Base-by-base conservation (phyloP, 2,888 invertebrate genomes). In the Tenthredo scrophulariae region DNA sequence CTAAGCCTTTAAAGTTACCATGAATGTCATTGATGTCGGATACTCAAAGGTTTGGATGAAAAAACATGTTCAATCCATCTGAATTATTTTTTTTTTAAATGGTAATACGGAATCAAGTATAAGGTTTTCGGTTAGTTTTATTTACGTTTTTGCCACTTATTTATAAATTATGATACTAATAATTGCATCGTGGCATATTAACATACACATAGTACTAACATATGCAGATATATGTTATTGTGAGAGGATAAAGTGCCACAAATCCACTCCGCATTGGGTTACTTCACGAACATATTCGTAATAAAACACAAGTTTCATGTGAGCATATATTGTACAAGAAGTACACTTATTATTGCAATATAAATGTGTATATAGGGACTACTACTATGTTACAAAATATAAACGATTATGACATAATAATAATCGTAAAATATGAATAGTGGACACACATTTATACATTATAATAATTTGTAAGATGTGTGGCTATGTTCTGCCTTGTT, bases 351-450 rank as follows among this genome's bases (percentile, higher is more conserved):
- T 91, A 92, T 90, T 91, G 92, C 92, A 92, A 92, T 92, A 92
- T 93, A 93, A 93, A 92, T 93, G 93, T 93, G 92, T 93, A 93
- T 92, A 93, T 93, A 93, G 91, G 87, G 86, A 89, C 86, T 89
- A 90, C 77, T 80, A 82, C 89, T 86, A 90, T 90, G 89, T 91
- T 90, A 90, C 88, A 91, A 88, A 89, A 88, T 85, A 86, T 62
- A 86, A 86, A 89, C 87, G 87, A 89, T 86, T 89, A 89, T 88
- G 88, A 88, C 88, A 89, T 89, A 90, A 90, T 89, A 90, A 90
- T 89, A 90, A 90, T 89, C 89, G 89, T 90, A 89, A 88, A 88
- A 88, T 87, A 88, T 87, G 87, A 87, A 85, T 86, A 84, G 65
- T 79, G 15, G 75, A 80, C 75, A 84, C 74, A 86, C 62, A 83